Percentiles rank a stretch among this genome's conserved stretches.
These are phyloP conservation scores for Alectoris magna DNA, from an alignment of 2,797 vertebrate species.

Conservation along the genomic window DNA sequence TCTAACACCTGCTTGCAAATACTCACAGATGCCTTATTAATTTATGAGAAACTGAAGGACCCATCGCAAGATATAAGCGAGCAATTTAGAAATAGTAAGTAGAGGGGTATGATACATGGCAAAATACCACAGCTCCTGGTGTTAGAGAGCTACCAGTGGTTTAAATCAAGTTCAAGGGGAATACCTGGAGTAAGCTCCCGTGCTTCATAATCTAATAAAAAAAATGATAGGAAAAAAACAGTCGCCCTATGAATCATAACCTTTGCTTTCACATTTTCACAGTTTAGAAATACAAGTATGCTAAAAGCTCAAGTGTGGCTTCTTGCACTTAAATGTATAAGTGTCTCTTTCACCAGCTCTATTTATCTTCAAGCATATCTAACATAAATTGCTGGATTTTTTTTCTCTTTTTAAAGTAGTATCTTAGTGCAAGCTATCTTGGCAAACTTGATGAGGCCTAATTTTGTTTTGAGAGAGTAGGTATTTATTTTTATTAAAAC, in stretches of 20 bases:
- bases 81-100: conserved; percentile 74
- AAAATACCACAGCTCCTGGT: conserved; percentile 30
- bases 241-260: conserved; percentile 67
- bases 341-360: conserved; percentile 35
- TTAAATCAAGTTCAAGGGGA: conserved; percentile 70
- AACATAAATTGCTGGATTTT: background rate
- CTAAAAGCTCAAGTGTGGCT: conserved; percentile 70
- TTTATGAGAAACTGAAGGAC: conserved; percentile 81
- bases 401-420: background rate
- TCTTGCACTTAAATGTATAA: conserved; percentile 63
- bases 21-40: conserved; percentile 80
- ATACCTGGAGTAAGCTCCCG: conserved; percentile 16
- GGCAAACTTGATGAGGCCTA: background rate
- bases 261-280: conserved; percentile 66
- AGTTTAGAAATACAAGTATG: conserved; percentile 69
- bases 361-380: conserved; percentile 46
- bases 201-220: conserved; percentile 68
- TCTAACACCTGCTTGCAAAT: conserved; percentile 72
- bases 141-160: conserved; percentile 31
- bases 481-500: background rate
- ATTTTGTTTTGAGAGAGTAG: background rate
- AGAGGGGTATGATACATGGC: conserved; percentile 50
- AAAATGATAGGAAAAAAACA: conserved; percentile 45
- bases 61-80: conserved; percentile 79
- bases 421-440: background rate